These are phyloP conservation scores for Ophioderma brevispina DNA, from an alignment of 35 echinoderm and acorn worm genomes.

Conservation along the genomic window DNA sequence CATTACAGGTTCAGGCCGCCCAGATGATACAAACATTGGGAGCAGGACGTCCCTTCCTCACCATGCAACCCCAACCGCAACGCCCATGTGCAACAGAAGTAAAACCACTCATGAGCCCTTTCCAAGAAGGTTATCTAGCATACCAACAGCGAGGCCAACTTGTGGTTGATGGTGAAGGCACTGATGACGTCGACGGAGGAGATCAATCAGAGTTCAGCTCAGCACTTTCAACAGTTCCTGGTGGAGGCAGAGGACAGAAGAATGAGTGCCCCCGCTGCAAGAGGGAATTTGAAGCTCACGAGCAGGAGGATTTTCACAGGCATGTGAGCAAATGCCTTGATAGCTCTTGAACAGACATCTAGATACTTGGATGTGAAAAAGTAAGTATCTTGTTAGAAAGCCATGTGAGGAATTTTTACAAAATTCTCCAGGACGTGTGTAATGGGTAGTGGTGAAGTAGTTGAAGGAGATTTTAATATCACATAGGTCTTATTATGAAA, in stretches of 20 bases:
- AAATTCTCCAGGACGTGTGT: no score
- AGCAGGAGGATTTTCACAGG: background rate
- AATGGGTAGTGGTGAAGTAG: no score
- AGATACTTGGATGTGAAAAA: no score
- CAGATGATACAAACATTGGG: background rate
- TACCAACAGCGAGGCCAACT: background rate
- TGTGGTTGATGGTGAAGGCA: background rate
- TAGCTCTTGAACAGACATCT: background rate
- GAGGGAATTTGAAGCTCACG: slow-evolving; percentile 7
- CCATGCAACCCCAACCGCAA: background rate
- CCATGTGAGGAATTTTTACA: no score
- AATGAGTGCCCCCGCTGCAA: slow-evolving; percentile 31
- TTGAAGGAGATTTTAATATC: no score
- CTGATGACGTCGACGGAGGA: background rate
- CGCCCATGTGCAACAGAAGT: background rate
- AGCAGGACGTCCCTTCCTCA: background rate
- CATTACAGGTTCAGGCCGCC: background rate
- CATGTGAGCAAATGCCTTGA: slow-evolving; percentile 10
- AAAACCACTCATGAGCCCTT: background rate
- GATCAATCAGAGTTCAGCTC: background rate
- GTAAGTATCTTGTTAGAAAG: no score
- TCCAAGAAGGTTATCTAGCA: background rate
- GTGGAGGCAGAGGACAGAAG: background rate
- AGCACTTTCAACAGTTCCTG: background rate
- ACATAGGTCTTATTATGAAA: no score